Evolutionary conservation across 30 jellyfish, hydroid and myxozoan species (phyloP).

Genomic region (Haliclystus octoradiatus): DNA sequence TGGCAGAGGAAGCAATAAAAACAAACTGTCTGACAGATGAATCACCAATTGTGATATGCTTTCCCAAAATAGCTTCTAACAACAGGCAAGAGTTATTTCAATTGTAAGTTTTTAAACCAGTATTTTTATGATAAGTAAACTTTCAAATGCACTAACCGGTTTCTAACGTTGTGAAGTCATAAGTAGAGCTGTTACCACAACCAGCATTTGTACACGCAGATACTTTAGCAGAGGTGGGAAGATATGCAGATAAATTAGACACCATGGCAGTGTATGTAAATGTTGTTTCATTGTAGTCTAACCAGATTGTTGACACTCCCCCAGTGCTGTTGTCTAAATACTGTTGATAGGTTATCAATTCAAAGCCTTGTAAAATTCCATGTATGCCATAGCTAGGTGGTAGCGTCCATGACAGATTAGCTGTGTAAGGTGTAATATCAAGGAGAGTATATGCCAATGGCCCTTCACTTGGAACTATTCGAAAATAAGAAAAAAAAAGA

Average conservation of each 20-base stretch:
- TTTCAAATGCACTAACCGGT: too few species aligned
- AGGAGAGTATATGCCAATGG: conserved; percentile 3
- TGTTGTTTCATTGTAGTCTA: not conserved
- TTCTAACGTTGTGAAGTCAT: not conserved
- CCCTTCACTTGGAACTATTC: conserved; percentile 19
- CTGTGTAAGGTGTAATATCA: conserved; percentile 15
- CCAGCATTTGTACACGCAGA: conserved; percentile 44
- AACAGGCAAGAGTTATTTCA: not conserved
- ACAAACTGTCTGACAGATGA: too few species aligned
- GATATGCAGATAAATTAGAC: conserved; percentile 6
- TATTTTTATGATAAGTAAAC: too few species aligned
- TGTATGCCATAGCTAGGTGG: conserved; percentile 13
- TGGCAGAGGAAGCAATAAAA: too few species aligned
- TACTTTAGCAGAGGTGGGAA: conserved; percentile 8
- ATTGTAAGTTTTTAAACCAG: not conserved
- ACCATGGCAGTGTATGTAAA: conserved; percentile 1
- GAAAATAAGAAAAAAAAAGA: too few species aligned
- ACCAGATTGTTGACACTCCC: not conserved
- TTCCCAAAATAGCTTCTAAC: conserved; percentile 5
- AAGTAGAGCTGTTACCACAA: conserved; percentile 16
- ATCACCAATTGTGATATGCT: too few species aligned
- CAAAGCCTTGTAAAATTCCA: conserved; percentile 24
- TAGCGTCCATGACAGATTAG: conserved; percentile 15
- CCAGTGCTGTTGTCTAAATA: not conserved
- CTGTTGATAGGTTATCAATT: not conserved